Evolutionary conservation across 2,113 vertebrate species (phyloP), one percentile per base, ranked within the genome.

Genomic region (Opisthocomus hoazin): DNA sequence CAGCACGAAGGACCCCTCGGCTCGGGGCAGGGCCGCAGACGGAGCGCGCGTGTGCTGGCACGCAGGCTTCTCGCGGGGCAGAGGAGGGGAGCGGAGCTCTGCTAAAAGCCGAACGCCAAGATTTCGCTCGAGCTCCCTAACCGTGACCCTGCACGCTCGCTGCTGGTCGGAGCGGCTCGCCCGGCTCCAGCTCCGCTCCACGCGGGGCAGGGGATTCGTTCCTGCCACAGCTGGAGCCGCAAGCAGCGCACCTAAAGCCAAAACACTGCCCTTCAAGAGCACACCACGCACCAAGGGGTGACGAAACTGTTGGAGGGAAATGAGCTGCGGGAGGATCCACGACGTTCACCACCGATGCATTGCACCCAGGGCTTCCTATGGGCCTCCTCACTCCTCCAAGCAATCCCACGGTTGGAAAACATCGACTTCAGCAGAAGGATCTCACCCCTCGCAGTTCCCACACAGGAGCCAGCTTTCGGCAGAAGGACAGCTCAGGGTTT

Each of bases 171-270:
- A 60, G 61, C 53, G 4, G 61, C 39, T 34, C 22, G 36, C 71
- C 56, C 2, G 2, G 2, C 30, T 3, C 9, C 3, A 6, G 29
- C 2, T 27, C 54, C 20, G 1, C 48, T n/a, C 75, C 53, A 1
- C 0, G 26, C 1, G 1, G 18, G 1, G 34, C 15, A 4, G 5
- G 17, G 46, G 46, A 17, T 11, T 17, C 12, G 0, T 5, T 15
- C 50, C 63, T 3, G 10, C 61, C 37, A 3, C 37, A 13, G 18
- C 53, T 4, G 41, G n/a, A n/a, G n/a, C n/a, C n/a, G 54, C 54
- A n/a, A 20, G 12, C 51, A 11, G 36, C 1, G 34, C 3, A 34
- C 39, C 50, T 16, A 8, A 30, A 16, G 1, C 37, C 63, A 17
- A 14, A 22, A 26, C 2, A 2, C 21, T 34, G 22, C 69, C 61